phyloP scores from a whole-genome alignment of 1,140 invertebrate genomes.

The Callitettix versicolor region DNA sequence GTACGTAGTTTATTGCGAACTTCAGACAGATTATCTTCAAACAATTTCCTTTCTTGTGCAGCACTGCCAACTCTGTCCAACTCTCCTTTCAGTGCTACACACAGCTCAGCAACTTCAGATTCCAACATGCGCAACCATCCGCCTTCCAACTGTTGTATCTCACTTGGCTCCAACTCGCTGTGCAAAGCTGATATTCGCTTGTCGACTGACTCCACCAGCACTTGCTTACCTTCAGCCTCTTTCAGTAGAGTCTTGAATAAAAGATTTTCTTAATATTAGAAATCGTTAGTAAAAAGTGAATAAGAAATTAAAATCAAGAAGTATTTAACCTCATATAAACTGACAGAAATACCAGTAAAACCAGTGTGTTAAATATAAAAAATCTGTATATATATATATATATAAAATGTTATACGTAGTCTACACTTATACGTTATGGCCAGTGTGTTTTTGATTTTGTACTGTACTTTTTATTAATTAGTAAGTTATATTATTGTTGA shows the following conservation, averaged over 20 bases:
- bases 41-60: slow-evolving; percentile 54
- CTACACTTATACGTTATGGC: too few relatives aligned
- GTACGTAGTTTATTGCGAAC: slow-evolving; percentile 13
- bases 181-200: slow-evolving; percentile 74
- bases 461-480: too few relatives aligned
- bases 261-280: slow-evolving; percentile 6
- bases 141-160: slow-evolving; percentile 56
- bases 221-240: slow-evolving; percentile 74
- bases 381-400: too few relatives aligned
- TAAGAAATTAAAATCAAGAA: too few relatives aligned
- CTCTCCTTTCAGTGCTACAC: slow-evolving; percentile 56
- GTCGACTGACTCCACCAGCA: slow-evolving; percentile 67
- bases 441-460: too few relatives aligned
- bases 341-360: too few relatives aligned
- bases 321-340: too few relatives aligned
- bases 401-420: too few relatives aligned
- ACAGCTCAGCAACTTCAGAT: slow-evolving; percentile 43
- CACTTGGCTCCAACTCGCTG: slow-evolving; percentile 69
- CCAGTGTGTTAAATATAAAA: too few relatives aligned
- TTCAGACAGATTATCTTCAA: slow-evolving; percentile 49
- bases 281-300: neutral
- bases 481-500: too few relatives aligned
- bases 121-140: slow-evolving; percentile 49
- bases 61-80: slow-evolving; percentile 56
- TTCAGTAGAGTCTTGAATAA: slow-evolving; percentile 51